Percentiles rank a stretch among this genome's conserved stretches.
Evolutionary conservation across 2,113 vertebrate genomes (phyloP).

Genomic region (Coregonus clupeaformis): DNA sequence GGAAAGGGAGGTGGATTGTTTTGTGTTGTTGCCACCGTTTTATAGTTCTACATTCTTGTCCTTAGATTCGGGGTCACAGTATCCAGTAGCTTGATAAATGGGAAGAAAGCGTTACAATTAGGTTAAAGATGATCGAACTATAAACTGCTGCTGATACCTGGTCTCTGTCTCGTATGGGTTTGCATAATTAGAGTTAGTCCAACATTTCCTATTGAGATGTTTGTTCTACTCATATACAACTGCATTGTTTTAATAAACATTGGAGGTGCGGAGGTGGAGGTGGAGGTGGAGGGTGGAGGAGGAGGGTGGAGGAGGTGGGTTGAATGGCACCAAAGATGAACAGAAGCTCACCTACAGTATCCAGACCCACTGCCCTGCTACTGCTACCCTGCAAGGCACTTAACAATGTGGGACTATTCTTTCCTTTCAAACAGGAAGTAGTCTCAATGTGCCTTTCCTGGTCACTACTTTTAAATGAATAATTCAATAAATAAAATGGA

Average conservation of each 20-base stretch:
- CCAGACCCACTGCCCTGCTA: neutral
- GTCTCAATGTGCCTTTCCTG: slow-evolving; percentile 74
- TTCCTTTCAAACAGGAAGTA: slow-evolving; percentile 66
- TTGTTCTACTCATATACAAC: slow-evolving; percentile 33
- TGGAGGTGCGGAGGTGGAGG: neutral
- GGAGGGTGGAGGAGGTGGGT: slow-evolving; percentile 13
- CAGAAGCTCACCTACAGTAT: slow-evolving; percentile 39
- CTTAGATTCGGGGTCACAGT: slow-evolving; percentile 5
- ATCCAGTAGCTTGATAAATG: no score
- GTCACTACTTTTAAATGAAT: slow-evolving; percentile 63
- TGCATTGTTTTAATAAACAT: slow-evolving; percentile 61
- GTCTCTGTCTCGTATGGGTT: slow-evolving; percentile 38
- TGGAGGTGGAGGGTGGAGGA: no score
- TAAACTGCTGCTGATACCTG: slow-evolving; percentile 38
- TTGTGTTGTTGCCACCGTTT: slow-evolving; percentile 46
- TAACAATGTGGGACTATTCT: slow-evolving; percentile 65
- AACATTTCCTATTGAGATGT: slow-evolving; percentile 45
- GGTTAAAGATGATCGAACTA: slow-evolving; percentile 24
- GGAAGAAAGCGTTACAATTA: no score
- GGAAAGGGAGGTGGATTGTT: slow-evolving; percentile 43
- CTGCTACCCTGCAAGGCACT: slow-evolving; percentile 11
- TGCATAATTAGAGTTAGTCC: slow-evolving; percentile 34
- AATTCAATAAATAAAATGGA: slow-evolving; percentile 77
- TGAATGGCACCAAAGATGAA: slow-evolving; percentile 34
- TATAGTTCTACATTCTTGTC: slow-evolving; percentile 38